Conservation (phyloP, 2,113 vertebrate species). For the Centropus bengalensis region DNA sequence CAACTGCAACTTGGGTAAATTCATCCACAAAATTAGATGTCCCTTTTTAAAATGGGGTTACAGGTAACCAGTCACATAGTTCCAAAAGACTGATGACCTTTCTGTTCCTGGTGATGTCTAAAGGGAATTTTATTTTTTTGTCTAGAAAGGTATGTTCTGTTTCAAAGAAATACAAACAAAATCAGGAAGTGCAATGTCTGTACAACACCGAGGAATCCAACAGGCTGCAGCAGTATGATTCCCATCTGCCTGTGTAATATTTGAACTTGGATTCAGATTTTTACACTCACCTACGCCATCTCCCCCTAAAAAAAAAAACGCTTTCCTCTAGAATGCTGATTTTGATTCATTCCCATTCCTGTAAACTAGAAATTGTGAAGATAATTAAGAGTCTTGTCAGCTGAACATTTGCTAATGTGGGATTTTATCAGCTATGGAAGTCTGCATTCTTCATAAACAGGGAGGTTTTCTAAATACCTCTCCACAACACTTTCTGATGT, state of each 20-base stretch:
- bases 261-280: not conserved
- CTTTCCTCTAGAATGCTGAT: not conserved
- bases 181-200: not conserved
- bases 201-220: not conserved
- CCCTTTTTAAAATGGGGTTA: not conserved
- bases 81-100: not conserved
- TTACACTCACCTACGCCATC: rapidly evolving
- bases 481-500: not conserved
- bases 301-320: not conserved
- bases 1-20: not conserved
- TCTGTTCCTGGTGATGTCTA: not conserved
- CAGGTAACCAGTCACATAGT: not conserved
- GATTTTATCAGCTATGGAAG: not conserved
- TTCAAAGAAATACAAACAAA: not conserved
- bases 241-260: not conserved
- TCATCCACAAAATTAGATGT: not conserved
- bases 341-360: not conserved
- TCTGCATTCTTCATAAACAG: not conserved
- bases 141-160: not conserved
- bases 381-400: not conserved
- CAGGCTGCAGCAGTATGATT: rapidly evolving
- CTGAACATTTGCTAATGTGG: rapidly evolving
- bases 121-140: not conserved
- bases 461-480: not conserved
- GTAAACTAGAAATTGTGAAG: not conserved